A percentile compares a stretch with the other conserved stretches of the same genome.
Conservation (phyloP, 1,140 invertebrate species). For the Diprion similis region DNA sequence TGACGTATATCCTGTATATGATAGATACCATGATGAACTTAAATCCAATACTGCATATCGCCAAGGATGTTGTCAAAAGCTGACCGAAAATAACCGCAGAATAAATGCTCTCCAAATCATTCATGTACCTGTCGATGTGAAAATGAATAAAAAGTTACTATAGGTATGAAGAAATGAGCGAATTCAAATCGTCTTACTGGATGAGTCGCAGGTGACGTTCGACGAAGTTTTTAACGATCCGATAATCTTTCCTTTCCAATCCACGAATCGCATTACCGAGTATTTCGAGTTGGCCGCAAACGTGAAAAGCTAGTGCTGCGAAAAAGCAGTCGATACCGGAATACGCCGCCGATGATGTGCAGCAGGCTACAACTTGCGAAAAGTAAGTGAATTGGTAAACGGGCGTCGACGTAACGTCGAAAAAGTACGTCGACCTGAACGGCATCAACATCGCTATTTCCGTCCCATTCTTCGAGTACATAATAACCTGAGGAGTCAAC, state of each 20-base stretch:
- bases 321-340: constrained; percentile 15
- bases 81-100: not conserved
- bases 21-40: not conserved
- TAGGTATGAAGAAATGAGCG: not conserved
- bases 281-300: constrained; percentile 22
- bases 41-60: not conserved
- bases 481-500: not conserved
- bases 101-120: not conserved
- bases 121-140: not conserved
- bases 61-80: not conserved
- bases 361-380: constrained; percentile 5
- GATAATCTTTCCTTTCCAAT: not conserved
- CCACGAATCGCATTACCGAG: constrained; percentile 3
- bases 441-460: not conserved
- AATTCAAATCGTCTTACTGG: constrained; percentile 4
- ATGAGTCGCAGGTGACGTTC: constrained; percentile 14
- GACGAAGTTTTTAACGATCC: not conserved
- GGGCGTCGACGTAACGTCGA: not conserved
- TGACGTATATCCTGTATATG: not conserved
- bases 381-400: constrained; percentile 15
- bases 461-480: not conserved
- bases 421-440: constrained; percentile 10
- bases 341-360: constrained; percentile 10
- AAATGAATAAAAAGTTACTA: not conserved
- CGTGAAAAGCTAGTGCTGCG: constrained; percentile 17